phyloP scores from a whole-genome alignment of 1,140 invertebrate species.

The Conus ventricosus region DNA sequence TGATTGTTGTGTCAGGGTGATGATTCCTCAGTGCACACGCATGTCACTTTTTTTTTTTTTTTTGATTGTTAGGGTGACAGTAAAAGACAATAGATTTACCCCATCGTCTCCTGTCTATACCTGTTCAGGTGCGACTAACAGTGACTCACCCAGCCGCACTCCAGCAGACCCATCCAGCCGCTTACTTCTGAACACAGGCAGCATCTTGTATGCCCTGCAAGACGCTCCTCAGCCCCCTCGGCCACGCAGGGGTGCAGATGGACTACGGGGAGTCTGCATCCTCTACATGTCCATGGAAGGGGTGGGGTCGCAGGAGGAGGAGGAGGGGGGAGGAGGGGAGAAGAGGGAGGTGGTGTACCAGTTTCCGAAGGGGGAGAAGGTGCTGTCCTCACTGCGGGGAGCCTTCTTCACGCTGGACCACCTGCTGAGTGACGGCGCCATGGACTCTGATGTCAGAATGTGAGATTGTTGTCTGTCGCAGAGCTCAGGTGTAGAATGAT shows the following conservation, averaged over 20 bases:
- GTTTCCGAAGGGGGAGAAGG: conserved; percentile 64
- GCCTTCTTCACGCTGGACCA: conserved; percentile 72
- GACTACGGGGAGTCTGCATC: conserved; percentile 21
- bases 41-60: no score
- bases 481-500: no score
- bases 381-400: conserved; percentile 67
- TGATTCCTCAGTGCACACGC: no score
- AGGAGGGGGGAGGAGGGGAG: background rate
- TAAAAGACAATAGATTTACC: background rate
- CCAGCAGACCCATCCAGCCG: conserved; percentile 38
- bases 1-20: no score
- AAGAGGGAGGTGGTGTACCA: conserved; percentile 67
- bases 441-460: conserved; percentile 49
- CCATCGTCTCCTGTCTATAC: background rate
- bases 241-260: conserved; percentile 23
- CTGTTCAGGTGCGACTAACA: conserved; percentile 27
- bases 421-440: conserved; percentile 65
- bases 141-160: conserved; percentile 53
- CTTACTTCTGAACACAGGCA: conserved; percentile 34
- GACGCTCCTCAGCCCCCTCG: conserved; percentile 19
- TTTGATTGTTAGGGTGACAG: no score
- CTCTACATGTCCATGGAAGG: conserved; percentile 45
- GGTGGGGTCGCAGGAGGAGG: conserved; percentile 12
- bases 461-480: conserved; percentile 30
- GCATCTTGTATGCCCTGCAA: conserved; percentile 33